These are phyloP conservation scores for Maconellicoccus hirsutus DNA, from an alignment of 1,140 invertebrate genomes.

Conservation along the genomic window DNA sequence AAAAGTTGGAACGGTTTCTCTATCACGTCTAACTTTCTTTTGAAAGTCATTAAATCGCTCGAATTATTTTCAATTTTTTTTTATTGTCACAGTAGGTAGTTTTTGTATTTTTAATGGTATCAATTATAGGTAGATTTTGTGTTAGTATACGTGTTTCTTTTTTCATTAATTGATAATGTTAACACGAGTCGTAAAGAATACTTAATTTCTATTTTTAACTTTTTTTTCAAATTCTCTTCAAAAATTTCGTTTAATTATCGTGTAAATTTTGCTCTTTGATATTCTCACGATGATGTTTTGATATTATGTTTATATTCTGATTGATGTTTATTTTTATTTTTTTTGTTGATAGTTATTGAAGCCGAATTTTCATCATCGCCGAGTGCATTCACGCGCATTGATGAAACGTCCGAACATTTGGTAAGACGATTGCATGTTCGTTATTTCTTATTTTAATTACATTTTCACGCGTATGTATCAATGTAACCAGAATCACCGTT, in stretches of 20 bases:
- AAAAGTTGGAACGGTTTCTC: neutral
- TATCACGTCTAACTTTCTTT: neutral
- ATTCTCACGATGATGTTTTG: too few relatives aligned
- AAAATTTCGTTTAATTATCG: too few relatives aligned
- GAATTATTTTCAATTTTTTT: too few relatives aligned
- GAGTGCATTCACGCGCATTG: neutral
- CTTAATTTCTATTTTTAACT: too few relatives aligned
- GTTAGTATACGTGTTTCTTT: too few relatives aligned
- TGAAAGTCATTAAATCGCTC: neutral
- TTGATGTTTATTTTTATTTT: constrained; percentile 6
- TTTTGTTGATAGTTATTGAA: neutral
- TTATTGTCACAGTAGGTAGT: too few relatives aligned
- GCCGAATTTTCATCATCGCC: neutral
- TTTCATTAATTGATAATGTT: too few relatives aligned
- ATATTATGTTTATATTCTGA: neutral
- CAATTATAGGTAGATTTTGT: too few relatives aligned
- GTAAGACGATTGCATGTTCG: neutral
- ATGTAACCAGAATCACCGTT: neutral
- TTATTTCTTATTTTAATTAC: neutral
- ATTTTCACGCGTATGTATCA: neutral
- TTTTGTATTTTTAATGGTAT: too few relatives aligned
- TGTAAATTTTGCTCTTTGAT: too few relatives aligned
- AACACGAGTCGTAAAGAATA: too few relatives aligned
- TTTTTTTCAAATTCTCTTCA: too few relatives aligned
- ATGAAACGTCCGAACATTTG: neutral